Base-by-base conservation (phyloP, 2,888 invertebrate species). In the Eupithecia subumbrata region DNA sequence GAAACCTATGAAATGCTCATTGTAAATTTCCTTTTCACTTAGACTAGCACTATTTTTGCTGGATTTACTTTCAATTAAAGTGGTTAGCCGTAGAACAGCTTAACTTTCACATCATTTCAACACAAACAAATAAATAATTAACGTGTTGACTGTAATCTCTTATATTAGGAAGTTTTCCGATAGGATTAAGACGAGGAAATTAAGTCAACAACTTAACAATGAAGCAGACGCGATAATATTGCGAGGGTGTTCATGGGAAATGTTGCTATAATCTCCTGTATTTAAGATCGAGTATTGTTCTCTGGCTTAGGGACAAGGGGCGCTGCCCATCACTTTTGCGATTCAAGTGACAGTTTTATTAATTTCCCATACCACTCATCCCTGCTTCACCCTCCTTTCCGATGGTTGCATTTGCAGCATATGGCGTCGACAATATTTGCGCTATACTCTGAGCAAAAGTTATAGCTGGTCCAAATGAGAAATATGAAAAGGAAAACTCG, bases 291-390 rank as follows among this genome's bases (percentile, higher is more conserved):
- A 89, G 79, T 88, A 86, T 90, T 79, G 87, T 85, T 83, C 83
- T 68, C 85, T 76, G 72, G 73, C 69, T 72, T 77, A 63, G 75
- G 75, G 84, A 86, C 90, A 90, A 94, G 91, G 93, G 92, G 89
- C 83, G 85, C 86, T 85, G 84, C 85, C 88, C 87, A 91, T 92
- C 93, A 92, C 91, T 92, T 91, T 87, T 92, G 91, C 90, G 89
- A 94, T 95, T 95, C 95, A 96, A 96, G 96, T 96, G 96, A 96
- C 96, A 96, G 96, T 96, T 96, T 96, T 96, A 96, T 96, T 96
- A 96, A 96, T 96, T 96, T 96, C 95, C 95, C 95, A 90, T 91
- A 91, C 89, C 87, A 87, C 89, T 92, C 91, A 90, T 92, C 91
- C 91, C 90, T 86, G 87, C 90, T 90, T 89, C 92, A 92, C 93